These are phyloP conservation scores for Centropus unirufus DNA, from an alignment of 2,113 vertebrate genomes.

Conservation along the genomic window DNA sequence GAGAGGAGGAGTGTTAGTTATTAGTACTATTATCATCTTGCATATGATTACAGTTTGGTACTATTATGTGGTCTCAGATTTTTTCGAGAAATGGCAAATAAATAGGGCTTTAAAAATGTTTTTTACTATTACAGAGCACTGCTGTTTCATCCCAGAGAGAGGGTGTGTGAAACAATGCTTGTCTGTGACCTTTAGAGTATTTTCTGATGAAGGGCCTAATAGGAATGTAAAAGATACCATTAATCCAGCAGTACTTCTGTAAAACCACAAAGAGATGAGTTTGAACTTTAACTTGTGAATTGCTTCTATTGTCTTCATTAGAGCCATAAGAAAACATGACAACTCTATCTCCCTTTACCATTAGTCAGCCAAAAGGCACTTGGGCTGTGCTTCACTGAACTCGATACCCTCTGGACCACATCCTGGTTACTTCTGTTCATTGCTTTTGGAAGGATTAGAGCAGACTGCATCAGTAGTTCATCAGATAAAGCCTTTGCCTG, in stretches of 20 bases:
- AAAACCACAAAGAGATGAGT: not conserved
- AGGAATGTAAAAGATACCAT: not conserved
- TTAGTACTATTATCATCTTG: not conserved
- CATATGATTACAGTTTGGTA: not conserved
- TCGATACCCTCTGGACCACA: conserved; percentile 26
- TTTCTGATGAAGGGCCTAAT: not conserved
- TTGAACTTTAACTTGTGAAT: not conserved
- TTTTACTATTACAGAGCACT: not conserved
- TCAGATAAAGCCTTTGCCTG: conserved; percentile 27
- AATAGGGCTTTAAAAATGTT: not conserved
- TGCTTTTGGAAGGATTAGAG: conserved; percentile 14
- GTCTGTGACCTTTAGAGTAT: not conserved
- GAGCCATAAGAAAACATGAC: not conserved
- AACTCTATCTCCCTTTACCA: not conserved
- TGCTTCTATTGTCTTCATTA: not conserved
- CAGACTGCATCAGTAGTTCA: not conserved
- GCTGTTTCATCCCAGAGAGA: not conserved
- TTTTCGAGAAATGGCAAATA: not conserved
- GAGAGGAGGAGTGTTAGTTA: not conserved
- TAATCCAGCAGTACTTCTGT: not conserved
- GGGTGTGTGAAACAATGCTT: not conserved
- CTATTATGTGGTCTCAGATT: not conserved
- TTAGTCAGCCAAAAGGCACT: conserved; percentile 31
- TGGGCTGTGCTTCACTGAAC: conserved; percentile 23
- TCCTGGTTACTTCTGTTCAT: not conserved